A percentile compares a stretch with the other conserved stretches of the same genome.
These are phyloP conservation scores for Steinernema feltiae DNA, from an alignment of 1,140 invertebrate genomes.

Conservation along the genomic window DNA sequence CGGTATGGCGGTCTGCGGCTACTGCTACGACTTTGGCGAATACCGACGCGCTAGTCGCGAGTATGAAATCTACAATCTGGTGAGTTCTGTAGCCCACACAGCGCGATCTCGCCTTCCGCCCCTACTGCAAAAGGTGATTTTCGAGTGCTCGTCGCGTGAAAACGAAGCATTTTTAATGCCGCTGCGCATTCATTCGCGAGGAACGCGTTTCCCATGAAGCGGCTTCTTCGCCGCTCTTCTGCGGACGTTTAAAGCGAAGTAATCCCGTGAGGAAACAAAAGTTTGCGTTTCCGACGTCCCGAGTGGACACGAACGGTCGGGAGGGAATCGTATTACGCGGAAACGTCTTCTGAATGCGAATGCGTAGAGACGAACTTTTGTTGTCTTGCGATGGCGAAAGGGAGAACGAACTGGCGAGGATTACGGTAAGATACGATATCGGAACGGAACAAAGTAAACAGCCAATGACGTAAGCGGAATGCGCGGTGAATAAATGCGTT, in stretches of 20 bases:
- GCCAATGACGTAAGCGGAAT: too few relatives aligned
- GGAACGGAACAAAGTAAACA: neutral
- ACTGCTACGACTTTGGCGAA: slow-evolving; percentile 37
- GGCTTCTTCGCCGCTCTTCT: too few relatives aligned
- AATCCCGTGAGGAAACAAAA: too few relatives aligned
- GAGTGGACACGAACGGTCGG: neutral
- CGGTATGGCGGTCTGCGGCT: slow-evolving; percentile 31
- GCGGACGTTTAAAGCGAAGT: too few relatives aligned
- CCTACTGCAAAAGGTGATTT: too few relatives aligned
- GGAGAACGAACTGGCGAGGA: slow-evolving; percentile 9
- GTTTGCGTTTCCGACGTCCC: too few relatives aligned
- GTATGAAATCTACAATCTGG: slow-evolving; percentile 37
- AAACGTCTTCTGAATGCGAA: neutral
- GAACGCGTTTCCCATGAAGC: too few relatives aligned
- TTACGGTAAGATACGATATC: neutral
- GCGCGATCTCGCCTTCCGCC: neutral
- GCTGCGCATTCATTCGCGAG: too few relatives aligned
- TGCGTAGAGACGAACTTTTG: neutral
- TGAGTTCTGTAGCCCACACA: neutral
- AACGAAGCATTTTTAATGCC: too few relatives aligned
- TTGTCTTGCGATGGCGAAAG: neutral
- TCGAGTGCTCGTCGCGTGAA: too few relatives aligned
- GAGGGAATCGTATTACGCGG: neutral
- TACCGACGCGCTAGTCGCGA: slow-evolving; percentile 14
- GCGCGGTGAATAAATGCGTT: too few relatives aligned